A percentile compares a stretch with the other conserved stretches of the same genome.
Evolutionary conservation across 2,888 invertebrate species (phyloP).

Genomic region (Fissipunctia ypsillon): DNA sequence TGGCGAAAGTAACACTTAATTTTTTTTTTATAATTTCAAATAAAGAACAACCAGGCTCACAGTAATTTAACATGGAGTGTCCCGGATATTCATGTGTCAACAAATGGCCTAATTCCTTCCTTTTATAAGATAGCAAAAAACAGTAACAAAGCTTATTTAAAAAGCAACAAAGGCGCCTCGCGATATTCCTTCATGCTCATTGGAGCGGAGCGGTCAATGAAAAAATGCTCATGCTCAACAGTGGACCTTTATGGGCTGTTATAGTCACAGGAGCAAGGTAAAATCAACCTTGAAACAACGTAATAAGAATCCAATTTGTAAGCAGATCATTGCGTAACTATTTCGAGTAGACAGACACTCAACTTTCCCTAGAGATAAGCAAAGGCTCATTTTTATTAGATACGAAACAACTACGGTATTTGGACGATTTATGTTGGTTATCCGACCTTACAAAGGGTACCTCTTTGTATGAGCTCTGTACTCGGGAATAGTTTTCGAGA

Average conservation of each 20-base stretch:
- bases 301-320: conserved; percentile 11
- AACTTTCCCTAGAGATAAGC: conserved; percentile 41
- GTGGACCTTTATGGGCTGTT: conserved; percentile 9
- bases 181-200: conserved; percentile 9
- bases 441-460: conserved; percentile 11
- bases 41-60: too few species aligned
- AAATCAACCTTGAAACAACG: conserved; percentile 32
- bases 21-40: too few species aligned
- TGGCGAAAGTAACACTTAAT: too few species aligned
- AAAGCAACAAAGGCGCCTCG: conserved; percentile 14
- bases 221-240: conserved; percentile 15
- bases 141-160: conserved; percentile 5
- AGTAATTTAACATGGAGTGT: too few species aligned
- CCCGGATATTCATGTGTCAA: too few species aligned
- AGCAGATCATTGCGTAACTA: background rate
- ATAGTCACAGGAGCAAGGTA: background rate
- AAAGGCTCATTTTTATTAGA: conserved; percentile 50
- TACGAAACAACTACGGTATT: conserved; percentile 48
- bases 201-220: conserved; percentile 24
- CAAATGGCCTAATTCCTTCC: too few species aligned
- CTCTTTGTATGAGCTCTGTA: conserved; percentile 10
- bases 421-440: conserved; percentile 21
- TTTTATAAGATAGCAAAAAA: too few species aligned
- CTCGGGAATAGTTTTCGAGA: conserved; percentile 30
- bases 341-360: conserved; percentile 29